Conservation (phyloP, 1,140 invertebrate species). For the Aphelinus atriplicis region DNA sequence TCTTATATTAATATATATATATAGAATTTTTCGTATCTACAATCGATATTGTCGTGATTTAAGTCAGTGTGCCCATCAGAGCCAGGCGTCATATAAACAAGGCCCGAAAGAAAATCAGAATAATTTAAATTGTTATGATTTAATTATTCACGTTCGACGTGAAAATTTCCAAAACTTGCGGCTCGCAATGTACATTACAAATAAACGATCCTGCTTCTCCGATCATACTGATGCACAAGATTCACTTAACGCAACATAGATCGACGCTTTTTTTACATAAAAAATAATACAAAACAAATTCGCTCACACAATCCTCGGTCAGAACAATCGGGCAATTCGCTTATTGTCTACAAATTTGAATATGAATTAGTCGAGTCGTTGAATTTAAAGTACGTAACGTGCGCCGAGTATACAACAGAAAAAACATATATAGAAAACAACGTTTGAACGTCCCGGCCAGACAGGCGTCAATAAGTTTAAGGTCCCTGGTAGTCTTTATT, state of each 20-base stretch:
- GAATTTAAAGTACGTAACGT: too few relatives aligned
- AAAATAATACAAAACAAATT: too few relatives aligned
- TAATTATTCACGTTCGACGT: conserved; percentile 7
- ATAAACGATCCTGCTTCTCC: neutral
- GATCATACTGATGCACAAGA: too few relatives aligned
- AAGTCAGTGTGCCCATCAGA: conserved; percentile 36
- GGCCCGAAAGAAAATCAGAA: neutral
- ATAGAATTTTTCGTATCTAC: conserved; percentile 45
- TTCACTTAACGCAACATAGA: too few relatives aligned
- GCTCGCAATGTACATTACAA: neutral
- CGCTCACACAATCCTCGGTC: too few relatives aligned
- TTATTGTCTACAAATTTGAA: too few relatives aligned
- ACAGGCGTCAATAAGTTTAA: conserved; percentile 13
- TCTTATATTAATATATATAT: conserved; percentile 32
- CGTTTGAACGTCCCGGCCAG: neutral
- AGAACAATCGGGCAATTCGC: too few relatives aligned
- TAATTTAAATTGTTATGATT: neutral
- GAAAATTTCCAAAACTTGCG: neutral
- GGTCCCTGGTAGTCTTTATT: conserved; percentile 30
- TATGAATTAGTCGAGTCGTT: too few relatives aligned
- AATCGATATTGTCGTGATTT: conserved; percentile 57
- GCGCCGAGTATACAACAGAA: too few relatives aligned
- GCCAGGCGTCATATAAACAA: neutral
- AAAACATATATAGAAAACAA: too few relatives aligned
- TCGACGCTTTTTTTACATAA: too few relatives aligned